Evolutionary conservation across 2,113 vertebrate species (phyloP).

Genomic region (Verasper variegatus): DNA sequence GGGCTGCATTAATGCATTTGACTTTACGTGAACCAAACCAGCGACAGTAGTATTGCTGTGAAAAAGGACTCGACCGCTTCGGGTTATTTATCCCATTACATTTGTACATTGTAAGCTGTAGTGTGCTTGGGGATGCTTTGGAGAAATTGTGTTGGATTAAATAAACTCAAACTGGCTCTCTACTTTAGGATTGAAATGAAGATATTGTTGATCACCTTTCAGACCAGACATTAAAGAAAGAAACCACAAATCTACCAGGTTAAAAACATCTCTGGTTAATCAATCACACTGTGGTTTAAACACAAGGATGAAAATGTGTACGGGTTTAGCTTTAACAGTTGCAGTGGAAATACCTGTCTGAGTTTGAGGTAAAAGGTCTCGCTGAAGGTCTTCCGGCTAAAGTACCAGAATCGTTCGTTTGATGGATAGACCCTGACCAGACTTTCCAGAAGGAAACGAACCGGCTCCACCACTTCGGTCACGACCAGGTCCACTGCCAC

Average conservation of each 20-base stretch:
- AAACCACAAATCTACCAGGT: background rate
- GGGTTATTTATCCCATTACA: background rate
- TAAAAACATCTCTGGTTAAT: background rate
- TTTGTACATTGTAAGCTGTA: background rate
- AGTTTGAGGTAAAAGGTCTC: constrained; percentile 96
- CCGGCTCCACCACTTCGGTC: constrained; percentile 94
- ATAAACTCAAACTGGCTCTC: background rate
- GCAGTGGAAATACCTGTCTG: constrained; percentile 86
- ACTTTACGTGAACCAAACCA: constrained; percentile 8
- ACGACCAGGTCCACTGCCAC: constrained; percentile 97
- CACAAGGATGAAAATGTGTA: background rate
- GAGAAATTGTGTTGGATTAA: background rate
- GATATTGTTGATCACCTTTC: background rate
- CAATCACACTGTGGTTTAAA: background rate
- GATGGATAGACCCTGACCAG: constrained; percentile 92
- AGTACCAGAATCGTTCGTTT: constrained; percentile 98
- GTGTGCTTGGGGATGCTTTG: background rate
- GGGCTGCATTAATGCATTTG: background rate
- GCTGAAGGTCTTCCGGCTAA: constrained; percentile 95
- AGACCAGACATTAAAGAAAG: background rate
- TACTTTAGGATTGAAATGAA: background rate
- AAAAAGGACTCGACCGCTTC: background rate
- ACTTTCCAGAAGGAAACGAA: constrained; percentile 93
- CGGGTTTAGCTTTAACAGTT: background rate
- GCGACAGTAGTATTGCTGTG: background rate